A percentile compares a stretch with the other conserved stretches of the same genome.
Evolutionary conservation across 2,113 vertebrate genomes (phyloP).

Genomic region (Ciconia stormi): DNA sequence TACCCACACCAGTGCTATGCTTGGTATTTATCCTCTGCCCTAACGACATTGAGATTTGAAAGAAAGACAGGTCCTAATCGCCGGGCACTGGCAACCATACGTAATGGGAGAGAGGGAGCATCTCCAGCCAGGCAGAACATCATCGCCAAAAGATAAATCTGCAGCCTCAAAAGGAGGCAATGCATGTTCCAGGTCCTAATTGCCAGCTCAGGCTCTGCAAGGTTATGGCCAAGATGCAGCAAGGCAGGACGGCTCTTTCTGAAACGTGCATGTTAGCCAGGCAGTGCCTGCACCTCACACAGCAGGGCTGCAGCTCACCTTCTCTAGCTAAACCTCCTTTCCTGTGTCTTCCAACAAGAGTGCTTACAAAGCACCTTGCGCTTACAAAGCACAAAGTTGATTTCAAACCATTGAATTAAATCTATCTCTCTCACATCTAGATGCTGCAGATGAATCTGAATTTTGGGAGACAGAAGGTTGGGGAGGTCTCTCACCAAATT

Average conservation of each 20-base stretch:
- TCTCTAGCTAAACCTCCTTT: neutral
- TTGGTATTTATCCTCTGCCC: neutral
- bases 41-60: neutral
- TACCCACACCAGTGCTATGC: neutral
- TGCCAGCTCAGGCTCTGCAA: neutral
- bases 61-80: neutral
- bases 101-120: neutral
- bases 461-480: neutral
- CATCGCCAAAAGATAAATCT: neutral
- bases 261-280: neutral
- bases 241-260: neutral
- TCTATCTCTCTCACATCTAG: neutral
- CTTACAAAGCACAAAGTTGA: neutral
- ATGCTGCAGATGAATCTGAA: neutral
- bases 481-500: neutral
- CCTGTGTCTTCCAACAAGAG: neutral
- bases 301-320: neutral
- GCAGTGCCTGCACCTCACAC: neutral
- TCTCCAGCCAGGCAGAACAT: neutral
- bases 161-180: neutral
- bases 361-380: neutral
- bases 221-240: neutral
- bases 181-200: neutral
- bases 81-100: fast-evolving
- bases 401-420: neutral